Percentiles rank a stretch among this genome's conserved stretches.
Evolutionary conservation across 2,888 invertebrate genomes (phyloP).

Genomic region (Polydrusus pterygomalis): DNA sequence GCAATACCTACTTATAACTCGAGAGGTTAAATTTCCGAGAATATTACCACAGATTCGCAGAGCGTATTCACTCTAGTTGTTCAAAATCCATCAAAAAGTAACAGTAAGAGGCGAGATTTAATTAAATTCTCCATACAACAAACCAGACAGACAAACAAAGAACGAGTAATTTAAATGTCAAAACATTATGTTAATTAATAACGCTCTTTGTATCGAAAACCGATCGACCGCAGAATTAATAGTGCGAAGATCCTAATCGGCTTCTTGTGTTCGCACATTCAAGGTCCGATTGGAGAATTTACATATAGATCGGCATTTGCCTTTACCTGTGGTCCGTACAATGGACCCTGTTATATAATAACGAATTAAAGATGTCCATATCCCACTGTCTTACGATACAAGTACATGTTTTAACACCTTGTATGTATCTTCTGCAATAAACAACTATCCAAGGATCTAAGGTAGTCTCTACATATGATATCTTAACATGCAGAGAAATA

Average conservation of each 20-base stretch:
- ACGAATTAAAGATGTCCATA: too few species aligned
- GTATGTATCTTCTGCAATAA: too few species aligned
- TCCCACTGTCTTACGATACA: too few species aligned
- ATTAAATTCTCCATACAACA: neutral
- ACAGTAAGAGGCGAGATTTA: neutral
- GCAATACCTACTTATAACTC: too few species aligned
- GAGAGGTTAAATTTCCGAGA: too few species aligned
- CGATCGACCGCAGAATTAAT: slow-evolving; percentile 32
- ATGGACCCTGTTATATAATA: too few species aligned
- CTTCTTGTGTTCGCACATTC: slow-evolving; percentile 42
- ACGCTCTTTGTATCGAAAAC: slow-evolving; percentile 2
- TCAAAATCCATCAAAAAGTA: neutral
- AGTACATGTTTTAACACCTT: too few species aligned
- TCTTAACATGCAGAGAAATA: too few species aligned
- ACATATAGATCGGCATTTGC: slow-evolving; percentile 9
- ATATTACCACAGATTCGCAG: too few species aligned
- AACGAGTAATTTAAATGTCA: slow-evolving; percentile 14
- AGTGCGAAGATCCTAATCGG: slow-evolving; percentile 43
- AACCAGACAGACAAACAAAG: neutral
- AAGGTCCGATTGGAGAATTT: slow-evolving; percentile 16
- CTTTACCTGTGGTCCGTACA: neutral
- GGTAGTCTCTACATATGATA: too few species aligned
- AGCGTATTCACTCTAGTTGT: neutral
- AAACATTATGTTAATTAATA: slow-evolving; percentile 12
- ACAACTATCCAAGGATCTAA: too few species aligned